Evolutionary conservation across 1,140 invertebrate genomes (phyloP).

Genomic region (Temnothorax longispinosus): DNA sequence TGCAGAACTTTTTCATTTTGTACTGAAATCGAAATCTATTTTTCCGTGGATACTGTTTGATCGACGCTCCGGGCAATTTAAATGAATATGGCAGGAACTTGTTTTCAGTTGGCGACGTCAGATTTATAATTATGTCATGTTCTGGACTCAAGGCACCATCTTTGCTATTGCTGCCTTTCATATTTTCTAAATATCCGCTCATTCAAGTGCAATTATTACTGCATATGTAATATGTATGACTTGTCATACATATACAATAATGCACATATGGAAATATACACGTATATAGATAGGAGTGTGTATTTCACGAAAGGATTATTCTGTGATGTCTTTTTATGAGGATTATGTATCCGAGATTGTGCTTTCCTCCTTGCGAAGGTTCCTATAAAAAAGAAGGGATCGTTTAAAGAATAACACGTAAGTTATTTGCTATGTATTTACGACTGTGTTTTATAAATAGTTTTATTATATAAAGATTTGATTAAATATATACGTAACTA

Average conservation of each 20-base stretch:
- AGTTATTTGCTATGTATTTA: not conserved
- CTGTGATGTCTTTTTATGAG: not conserved
- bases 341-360: not conserved
- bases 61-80: constrained; percentile 63
- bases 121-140: constrained; percentile 67
- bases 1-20: constrained; percentile 74
- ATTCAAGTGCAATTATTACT: constrained; percentile 54
- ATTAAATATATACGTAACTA: too few species aligned
- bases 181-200: constrained; percentile 48
- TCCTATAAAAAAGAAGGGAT: constrained; percentile 15
- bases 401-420: not conserved
- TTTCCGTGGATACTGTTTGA: constrained; percentile 71
- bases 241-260: constrained; percentile 12
- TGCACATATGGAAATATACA: not conserved
- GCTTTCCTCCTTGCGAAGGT: not conserved
- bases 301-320: not conserved
- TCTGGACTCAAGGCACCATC: constrained; percentile 66
- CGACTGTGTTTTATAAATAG: not conserved
- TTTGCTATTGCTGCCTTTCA: constrained; percentile 49
- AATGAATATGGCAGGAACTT: constrained; percentile 70
- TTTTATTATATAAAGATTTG: not conserved
- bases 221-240: constrained; percentile 3
- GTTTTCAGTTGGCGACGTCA: constrained; percentile 66
- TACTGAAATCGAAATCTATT: constrained; percentile 67
- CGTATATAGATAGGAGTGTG: not conserved